phyloP scores from a whole-genome alignment of 2,888 invertebrate species.

The Microctonus hyperodae region DNA sequence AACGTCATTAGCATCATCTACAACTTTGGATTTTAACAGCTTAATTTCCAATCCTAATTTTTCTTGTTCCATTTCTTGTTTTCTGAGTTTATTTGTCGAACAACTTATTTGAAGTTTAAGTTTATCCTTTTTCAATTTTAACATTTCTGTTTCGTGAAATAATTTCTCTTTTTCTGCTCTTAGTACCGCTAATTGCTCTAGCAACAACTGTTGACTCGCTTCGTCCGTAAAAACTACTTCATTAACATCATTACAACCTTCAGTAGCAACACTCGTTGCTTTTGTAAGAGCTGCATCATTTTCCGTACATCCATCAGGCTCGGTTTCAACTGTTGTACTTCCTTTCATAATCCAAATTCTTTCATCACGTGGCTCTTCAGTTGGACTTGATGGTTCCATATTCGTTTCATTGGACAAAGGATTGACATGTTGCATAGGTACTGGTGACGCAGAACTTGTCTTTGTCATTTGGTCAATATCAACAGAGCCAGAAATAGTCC shows the following conservation, averaged over 20 bases:
- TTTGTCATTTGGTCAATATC: slow-evolving; percentile 47
- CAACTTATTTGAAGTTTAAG: slow-evolving; percentile 61
- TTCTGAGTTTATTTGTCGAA: slow-evolving; percentile 51
- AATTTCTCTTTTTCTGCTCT: slow-evolving; percentile 56
- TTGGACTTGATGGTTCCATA: slow-evolving; percentile 42
- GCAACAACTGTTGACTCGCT: slow-evolving; percentile 51
- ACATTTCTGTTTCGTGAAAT: slow-evolving; percentile 56
- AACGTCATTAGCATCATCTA: slow-evolving; percentile 56
- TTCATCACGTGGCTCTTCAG: slow-evolving; percentile 44
- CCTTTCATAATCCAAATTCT: slow-evolving; percentile 55
- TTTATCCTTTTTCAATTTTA: slow-evolving; percentile 62
- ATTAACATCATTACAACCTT: slow-evolving; percentile 29
- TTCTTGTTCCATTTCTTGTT: slow-evolving; percentile 57
- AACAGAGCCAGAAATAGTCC: slow-evolving; percentile 41
- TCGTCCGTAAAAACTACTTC: slow-evolving; percentile 53
- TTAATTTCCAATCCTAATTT: slow-evolving; percentile 58
- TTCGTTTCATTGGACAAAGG: slow-evolving; percentile 34
- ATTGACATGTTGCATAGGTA: slow-evolving; percentile 36
- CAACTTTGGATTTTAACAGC: slow-evolving; percentile 55
- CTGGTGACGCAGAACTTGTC: slow-evolving; percentile 37
- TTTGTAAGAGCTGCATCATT: slow-evolving; percentile 38
- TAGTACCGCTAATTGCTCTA: slow-evolving; percentile 57
- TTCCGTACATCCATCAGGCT: slow-evolving; percentile 48
- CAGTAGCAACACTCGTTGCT: neutral
- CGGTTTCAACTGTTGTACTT: slow-evolving; percentile 41